Evolutionary conservation across 1,140 invertebrate genomes (phyloP).

Genomic region (Ylistrum balloti): DNA sequence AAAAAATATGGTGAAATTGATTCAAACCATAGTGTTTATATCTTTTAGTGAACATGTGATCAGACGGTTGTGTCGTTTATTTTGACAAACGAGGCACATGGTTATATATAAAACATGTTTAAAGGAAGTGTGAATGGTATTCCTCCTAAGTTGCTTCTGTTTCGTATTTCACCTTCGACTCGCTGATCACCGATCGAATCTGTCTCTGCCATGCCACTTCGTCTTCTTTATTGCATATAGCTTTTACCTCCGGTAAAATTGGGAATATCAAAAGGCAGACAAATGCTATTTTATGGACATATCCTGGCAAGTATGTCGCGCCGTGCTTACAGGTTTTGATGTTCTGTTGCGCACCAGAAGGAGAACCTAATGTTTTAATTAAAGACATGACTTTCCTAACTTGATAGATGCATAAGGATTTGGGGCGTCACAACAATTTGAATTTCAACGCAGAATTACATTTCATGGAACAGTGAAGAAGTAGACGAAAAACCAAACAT

Average conservation of each 20-base stretch:
- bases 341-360: background rate
- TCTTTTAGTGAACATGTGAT: background rate
- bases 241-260: conserved; percentile 18
- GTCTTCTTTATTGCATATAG: conserved; percentile 17
- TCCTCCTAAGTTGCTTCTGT: background rate
- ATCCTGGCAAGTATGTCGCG: conserved; percentile 24
- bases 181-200: conserved; percentile 20
- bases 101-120: background rate
- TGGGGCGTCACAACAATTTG: background rate
- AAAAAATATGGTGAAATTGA: background rate
- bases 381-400: background rate
- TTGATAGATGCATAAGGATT: background rate
- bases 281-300: background rate
- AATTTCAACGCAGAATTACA: background rate
- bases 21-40: background rate
- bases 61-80: conserved; percentile 1
- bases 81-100: conserved; percentile 13
- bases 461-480: background rate
- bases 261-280: conserved; percentile 22
- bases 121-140: background rate
- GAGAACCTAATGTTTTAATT: background rate
- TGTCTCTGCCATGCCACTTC: background rate
- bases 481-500: background rate
- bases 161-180: background rate
- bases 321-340: background rate